Base-by-base conservation (phyloP, 2,888 invertebrate genomes). In the Agonopterix subpropinquella region DNA sequence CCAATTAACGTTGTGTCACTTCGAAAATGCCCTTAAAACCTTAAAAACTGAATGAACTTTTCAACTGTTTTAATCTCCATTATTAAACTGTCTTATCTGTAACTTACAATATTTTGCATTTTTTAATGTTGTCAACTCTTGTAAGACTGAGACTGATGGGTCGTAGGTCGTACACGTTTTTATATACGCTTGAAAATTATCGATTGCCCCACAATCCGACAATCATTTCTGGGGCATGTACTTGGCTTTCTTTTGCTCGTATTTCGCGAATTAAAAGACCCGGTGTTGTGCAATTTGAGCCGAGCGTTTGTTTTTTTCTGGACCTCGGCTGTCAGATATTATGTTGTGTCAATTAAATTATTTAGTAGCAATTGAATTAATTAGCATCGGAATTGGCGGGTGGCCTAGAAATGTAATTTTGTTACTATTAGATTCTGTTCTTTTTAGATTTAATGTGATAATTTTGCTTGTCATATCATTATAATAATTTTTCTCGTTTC, bases 31-130 rank as follows among this genome's bases (percentile, higher is more conserved):
- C 28, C 7, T 28, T 28, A 28, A 28, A 28, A 28, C 28, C 2
- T 28, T 28, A 28, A 28, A 28, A 28, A 28, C 28, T 7, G 28
- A 5, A 28, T 28, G 28, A 28, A 28, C 28, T 28, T 28, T 28
- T 28, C 28, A 28, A 28, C 28, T 28, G 28, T 28, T 28, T 28
- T 28, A 28, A 28, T 28, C 28, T 28, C 28, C 28, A 28, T 28
- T 28, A 28, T 28, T 28, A 28, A 28, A 28, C 28, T 28, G 28
- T 28, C 28, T 28, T 28, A 28, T 28, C 7, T 7, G 28, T 28
- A 11, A 77, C 81, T 80, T 66, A 82, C 81, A 56, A 72, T 64
- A 59, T 60, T 71, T 61, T 77, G 66, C 80, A 81, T 80, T 69
- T 66, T 71, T 54, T 39, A 39, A 39, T 39, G 39, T 39, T 39